Conservation (phyloP, 35 echinoderm and acorn worm genomes). For the Apostichopus parvimensis region DNA sequence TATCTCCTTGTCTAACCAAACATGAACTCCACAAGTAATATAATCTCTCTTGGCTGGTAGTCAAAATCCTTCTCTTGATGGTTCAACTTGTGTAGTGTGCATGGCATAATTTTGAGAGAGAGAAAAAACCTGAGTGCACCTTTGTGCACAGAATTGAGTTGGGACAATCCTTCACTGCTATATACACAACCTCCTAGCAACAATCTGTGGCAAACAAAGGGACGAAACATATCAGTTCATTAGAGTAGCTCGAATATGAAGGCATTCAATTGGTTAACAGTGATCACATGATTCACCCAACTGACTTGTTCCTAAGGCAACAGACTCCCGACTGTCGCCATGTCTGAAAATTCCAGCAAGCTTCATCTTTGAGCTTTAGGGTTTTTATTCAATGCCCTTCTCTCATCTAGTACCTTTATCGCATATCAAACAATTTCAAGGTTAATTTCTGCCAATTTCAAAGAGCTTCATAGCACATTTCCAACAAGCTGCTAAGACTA, state of each 20-base stretch:
- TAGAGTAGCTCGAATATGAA: conserved; percentile 28
- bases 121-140: neutral
- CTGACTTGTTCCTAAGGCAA: neutral
- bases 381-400: no score
- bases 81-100: neutral
- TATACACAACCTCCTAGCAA: conserved; percentile 41
- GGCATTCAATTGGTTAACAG: conserved; percentile 16
- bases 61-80: conserved; percentile 2
- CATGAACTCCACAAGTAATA: neutral
- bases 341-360: neutral
- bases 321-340: neutral
- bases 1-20: conserved; percentile 3
- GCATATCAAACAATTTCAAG: no score
- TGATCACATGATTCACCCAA: conserved; percentile 12
- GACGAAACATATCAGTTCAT: conserved; percentile 14
- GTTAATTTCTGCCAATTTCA: no score
- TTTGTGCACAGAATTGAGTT: neutral
- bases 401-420: no score
- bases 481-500: no score
- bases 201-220: conserved; percentile 39
- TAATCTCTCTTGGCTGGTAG: neutral
- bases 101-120: conserved; percentile 7
- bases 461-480: no score
- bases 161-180: conserved; percentile 10
- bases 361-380: no score